Conservation (phyloP, 2,113 vertebrate genomes). For the Erinaceus europaeus region DNA sequence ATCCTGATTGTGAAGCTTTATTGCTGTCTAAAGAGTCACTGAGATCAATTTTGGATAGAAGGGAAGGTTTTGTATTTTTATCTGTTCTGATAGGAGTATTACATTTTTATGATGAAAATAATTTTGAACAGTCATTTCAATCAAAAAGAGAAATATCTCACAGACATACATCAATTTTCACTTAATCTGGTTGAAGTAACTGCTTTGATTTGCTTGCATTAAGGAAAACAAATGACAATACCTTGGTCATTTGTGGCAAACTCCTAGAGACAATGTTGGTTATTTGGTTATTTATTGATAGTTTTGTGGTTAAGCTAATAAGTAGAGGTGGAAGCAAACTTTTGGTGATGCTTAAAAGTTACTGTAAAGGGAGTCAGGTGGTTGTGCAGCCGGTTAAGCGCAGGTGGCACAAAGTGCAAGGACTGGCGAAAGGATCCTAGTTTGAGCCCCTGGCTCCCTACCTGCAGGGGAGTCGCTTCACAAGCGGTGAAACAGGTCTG, state of each 20-base stretch:
- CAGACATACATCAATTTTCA: neutral
- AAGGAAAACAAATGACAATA: neutral
- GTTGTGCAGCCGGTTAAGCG: too few relatives aligned
- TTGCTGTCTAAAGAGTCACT: neutral
- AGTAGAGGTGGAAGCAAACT: neutral
- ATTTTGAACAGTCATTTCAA: neutral
- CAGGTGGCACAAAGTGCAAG: too few relatives aligned
- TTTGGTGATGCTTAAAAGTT: too few relatives aligned
- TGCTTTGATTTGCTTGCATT: neutral
- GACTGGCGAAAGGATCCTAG: too few relatives aligned
- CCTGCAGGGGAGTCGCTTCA: too few relatives aligned
- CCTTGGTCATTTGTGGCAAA: neutral
- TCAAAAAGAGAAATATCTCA: neutral
- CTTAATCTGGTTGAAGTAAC: neutral
- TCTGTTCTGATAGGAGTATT: neutral
- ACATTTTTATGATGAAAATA: neutral
- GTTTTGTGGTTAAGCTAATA: neutral
- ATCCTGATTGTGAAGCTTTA: neutral
- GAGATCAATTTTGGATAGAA: neutral
- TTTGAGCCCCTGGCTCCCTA: too few relatives aligned
- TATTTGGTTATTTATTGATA: too few relatives aligned
- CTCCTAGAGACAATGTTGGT: neutral
- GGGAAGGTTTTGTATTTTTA: neutral
- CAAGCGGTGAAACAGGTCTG: too few relatives aligned
- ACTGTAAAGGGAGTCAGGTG: too few relatives aligned